Conservation (phyloP, 2,113 vertebrate species). For the Acinonyx jubatus region DNA sequence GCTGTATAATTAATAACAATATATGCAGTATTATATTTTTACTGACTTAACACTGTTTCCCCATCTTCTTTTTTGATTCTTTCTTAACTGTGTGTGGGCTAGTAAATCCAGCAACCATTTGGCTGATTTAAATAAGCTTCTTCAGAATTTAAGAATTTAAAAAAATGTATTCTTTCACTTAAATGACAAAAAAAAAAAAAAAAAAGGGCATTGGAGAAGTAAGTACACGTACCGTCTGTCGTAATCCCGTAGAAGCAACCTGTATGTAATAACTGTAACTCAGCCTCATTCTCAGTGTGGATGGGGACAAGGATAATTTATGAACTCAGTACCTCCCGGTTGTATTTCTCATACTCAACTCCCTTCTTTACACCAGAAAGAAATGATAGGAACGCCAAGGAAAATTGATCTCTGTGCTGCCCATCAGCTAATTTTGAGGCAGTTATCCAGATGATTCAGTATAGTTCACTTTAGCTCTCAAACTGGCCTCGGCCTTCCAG, state of each 20-base stretch:
- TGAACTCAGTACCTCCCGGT: neutral
- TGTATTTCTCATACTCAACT: neutral
- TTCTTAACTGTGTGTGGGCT: neutral
- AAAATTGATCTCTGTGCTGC: neutral
- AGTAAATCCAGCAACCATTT: neutral
- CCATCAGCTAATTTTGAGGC: neutral
- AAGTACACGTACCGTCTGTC: neutral
- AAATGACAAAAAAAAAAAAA: neutral
- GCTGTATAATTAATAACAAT: slow-evolving; percentile 5
- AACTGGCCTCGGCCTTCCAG: neutral
- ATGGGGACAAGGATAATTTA: neutral
- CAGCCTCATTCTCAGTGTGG: neutral
- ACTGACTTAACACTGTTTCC: neutral
- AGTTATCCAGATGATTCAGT: neutral
- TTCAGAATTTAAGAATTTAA: neutral
- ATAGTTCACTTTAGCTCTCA: neutral
- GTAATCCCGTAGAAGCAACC: neutral
- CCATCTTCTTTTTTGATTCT: slow-evolving; percentile 16
- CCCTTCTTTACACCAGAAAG: neutral
- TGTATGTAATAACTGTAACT: neutral
- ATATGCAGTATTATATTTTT: neutral
- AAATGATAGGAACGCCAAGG: neutral
- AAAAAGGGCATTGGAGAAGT: neutral
- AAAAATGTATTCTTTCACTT: neutral
- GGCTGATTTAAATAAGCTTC: slow-evolving; percentile 4